Evolutionary conservation across 2,888 invertebrate species (phyloP).

Genomic region (Axea sp.): DNA sequence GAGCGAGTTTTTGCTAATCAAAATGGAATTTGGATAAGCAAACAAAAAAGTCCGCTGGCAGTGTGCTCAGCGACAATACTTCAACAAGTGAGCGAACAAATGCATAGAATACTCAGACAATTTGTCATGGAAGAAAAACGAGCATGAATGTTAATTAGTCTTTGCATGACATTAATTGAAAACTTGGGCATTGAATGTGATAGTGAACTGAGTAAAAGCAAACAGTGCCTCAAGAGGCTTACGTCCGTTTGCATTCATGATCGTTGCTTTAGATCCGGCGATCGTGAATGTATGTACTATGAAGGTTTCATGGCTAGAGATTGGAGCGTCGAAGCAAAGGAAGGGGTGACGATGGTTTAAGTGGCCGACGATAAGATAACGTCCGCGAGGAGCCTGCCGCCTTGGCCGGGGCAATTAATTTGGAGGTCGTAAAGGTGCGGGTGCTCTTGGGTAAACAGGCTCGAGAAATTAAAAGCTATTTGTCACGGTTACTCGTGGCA

Average conservation of each 20-base stretch:
- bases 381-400: constrained; percentile 68
- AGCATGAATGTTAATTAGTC: constrained; percentile 51
- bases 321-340: constrained; percentile 38
- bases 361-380: constrained; percentile 79
- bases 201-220: constrained; percentile 64
- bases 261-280: constrained; percentile 74
- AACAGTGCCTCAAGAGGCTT: constrained; percentile 72
- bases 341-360: constrained; percentile 70
- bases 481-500: constrained; percentile 72
- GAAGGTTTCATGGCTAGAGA: constrained; percentile 52
- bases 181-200: constrained; percentile 51
- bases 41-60: constrained; percentile 5
- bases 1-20: constrained; percentile 9
- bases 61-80: constrained; percentile 11
- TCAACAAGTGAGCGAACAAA: constrained; percentile 39
- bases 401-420: constrained; percentile 74
- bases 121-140: constrained; percentile 42
- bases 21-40: constrained; percentile 17
- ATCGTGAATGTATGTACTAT: constrained; percentile 66
- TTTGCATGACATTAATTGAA: constrained; percentile 56
- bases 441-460: constrained; percentile 75
- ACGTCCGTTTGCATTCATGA: constrained; percentile 75
- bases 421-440: constrained; percentile 68
- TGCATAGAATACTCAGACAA: constrained; percentile 29
- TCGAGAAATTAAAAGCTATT: constrained; percentile 79